phyloP scores from a whole-genome alignment of 1,140 invertebrate genomes.

The Ectropis grisescens region DNA sequence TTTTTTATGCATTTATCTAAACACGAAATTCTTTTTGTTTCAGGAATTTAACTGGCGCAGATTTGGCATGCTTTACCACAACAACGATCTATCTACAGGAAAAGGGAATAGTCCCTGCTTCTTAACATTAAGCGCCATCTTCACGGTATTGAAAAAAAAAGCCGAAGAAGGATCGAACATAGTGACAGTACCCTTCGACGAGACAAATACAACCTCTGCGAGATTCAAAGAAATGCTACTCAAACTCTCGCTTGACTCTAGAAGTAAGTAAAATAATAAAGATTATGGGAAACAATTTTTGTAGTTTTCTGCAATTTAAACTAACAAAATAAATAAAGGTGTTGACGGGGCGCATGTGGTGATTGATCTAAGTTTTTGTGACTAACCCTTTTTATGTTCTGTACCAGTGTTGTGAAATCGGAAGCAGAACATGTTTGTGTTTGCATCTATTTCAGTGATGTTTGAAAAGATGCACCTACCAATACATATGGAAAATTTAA shows the following conservation, averaged over 20 bases:
- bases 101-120: conserved; percentile 80
- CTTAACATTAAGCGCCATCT: conserved; percentile 79
- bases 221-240: conserved; percentile 75
- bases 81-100: conserved; percentile 68
- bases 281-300: neutral
- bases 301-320: conserved; percentile 16
- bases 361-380: too few relatives aligned
- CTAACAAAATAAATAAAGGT: conserved; percentile 1
- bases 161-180: conserved; percentile 36
- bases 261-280: conserved; percentile 80
- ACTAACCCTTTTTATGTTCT: too few relatives aligned
- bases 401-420: too few relatives aligned
- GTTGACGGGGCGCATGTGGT: too few relatives aligned
- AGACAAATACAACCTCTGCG: conserved; percentile 41
- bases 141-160: conserved; percentile 75
- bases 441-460: too few relatives aligned
- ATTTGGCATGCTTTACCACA: conserved; percentile 79
- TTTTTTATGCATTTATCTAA: too few relatives aligned
- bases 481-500: too few relatives aligned
- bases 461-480: too few relatives aligned
- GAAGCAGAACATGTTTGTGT: too few relatives aligned
- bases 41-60: conserved; percentile 80
- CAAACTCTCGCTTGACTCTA: conserved; percentile 75
- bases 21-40: conserved; percentile 37
- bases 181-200: conserved; percentile 52